Base-by-base conservation (phyloP, 2,797 vertebrate genomes). In the Anniella stebbinsi region DNA sequence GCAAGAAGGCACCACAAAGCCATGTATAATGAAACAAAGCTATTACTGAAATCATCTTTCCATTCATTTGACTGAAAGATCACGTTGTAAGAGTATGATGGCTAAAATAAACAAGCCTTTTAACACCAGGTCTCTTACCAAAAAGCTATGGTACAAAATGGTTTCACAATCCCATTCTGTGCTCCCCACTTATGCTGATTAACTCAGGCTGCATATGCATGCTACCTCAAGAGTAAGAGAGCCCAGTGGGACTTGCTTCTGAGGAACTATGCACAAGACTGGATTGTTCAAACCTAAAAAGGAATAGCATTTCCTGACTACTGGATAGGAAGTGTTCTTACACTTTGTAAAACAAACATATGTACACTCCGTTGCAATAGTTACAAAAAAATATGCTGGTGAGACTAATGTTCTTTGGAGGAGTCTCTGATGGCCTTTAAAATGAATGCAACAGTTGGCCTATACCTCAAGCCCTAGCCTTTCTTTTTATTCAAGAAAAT, bases 241-340 rank as follows among this genome's bases (percentile, higher is more conserved):
- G 69, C 21, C 23, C 25, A 77, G 38, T 1, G 23, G 28, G 28
- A 4, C 9, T 72, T n/a, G 51, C 57, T 85, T 41, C 36, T 77
- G 11, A 25, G 38, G 63, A 54, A 48, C 30, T 45, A 13, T 54
- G 36, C 36, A 23, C 12, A 86, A 28, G n/a, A 23, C 3, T 82
- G 80, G 4, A 2, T n/a, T 66, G 30, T 15, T 38, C 33, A 63
- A 93, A 81, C 84, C 91, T 92, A 72, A 51, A 28, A 89, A 96
- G 95, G 95, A 96, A 94, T 87, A 96, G 95, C 92, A 95, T 89
- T 92, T 94, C 87, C 91, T 95, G 87, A 57, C 93, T 94, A 95
- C 93, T 94, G 95, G 30, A 70, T 95, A 95, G 93, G 88, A 78
- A 63, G 5, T 13, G 18, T 15, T 4, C 13, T 70, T 86, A 57